A percentile compares a stretch with the other conserved stretches of the same genome.
phyloP scores from a whole-genome alignment of 2,888 invertebrate species.

The Salpingus planirostris region DNA sequence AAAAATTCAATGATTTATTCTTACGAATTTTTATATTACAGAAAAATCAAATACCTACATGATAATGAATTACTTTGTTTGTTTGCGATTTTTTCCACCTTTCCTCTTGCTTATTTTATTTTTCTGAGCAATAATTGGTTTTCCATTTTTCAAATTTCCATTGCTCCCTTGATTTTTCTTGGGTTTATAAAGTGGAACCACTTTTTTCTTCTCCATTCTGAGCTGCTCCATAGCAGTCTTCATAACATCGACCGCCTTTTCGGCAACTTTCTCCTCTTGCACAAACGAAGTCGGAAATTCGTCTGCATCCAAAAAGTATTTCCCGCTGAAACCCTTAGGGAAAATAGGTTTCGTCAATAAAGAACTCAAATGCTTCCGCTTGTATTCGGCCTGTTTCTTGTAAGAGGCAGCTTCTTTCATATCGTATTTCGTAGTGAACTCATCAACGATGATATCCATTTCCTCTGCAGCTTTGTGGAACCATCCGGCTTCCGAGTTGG shows the following conservation, averaged over 20 bases:
- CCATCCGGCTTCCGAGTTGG: slow-evolving; percentile 71
- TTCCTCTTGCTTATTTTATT: too few species aligned
- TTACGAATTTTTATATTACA: too few species aligned
- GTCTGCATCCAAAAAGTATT: slow-evolving; percentile 20
- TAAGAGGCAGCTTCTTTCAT: slow-evolving; percentile 20
- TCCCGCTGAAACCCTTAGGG: slow-evolving; percentile 60
- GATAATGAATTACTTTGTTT: too few species aligned
- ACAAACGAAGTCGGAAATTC: too few species aligned
- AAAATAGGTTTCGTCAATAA: slow-evolving; percentile 54
- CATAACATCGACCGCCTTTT: slow-evolving; percentile 39
- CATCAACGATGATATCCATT: slow-evolving; percentile 86
- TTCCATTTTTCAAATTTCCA: too few species aligned
- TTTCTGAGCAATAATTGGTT: too few species aligned
- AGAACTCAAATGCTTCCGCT: slow-evolving; percentile 45
- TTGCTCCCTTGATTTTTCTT: too few species aligned
- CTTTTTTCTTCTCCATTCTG: slow-evolving; percentile 21
- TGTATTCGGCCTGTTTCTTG: slow-evolving; percentile 41
- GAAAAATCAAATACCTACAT: too few species aligned
- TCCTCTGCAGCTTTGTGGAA: slow-evolving; percentile 76
- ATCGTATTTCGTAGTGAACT: slow-evolving; percentile 41
- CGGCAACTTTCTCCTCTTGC: slow-evolving; percentile 4
- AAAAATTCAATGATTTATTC: too few species aligned
- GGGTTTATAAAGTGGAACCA: slow-evolving; percentile 27
- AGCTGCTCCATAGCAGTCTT: slow-evolving; percentile 41
- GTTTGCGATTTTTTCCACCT: too few species aligned